phyloP scores from a whole-genome alignment of 2,888 invertebrate genomes.

The Acholoe squamosa region DNA sequence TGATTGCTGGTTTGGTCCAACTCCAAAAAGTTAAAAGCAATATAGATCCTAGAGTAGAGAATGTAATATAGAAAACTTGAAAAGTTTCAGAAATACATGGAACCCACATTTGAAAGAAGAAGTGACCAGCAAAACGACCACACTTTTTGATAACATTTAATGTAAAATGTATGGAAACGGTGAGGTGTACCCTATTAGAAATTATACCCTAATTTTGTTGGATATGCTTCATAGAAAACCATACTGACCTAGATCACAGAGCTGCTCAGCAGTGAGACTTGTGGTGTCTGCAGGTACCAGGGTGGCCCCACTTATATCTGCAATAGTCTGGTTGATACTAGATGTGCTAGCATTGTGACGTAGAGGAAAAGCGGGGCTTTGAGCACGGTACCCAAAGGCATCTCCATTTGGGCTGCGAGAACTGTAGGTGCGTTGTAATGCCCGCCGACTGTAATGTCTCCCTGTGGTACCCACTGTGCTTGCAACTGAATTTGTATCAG shows the following conservation, averaged over 20 bases:
- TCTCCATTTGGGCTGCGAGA: slow-evolving; percentile 73
- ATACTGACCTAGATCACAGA: slow-evolving; percentile 92
- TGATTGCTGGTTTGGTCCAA: too few relatives aligned
- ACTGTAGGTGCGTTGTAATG: background rate
- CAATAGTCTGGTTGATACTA: slow-evolving; percentile 12
- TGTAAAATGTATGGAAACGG: too few relatives aligned
- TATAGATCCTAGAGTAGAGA: too few relatives aligned
- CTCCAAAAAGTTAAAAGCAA: too few relatives aligned
- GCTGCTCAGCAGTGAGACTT: slow-evolving; percentile 91
- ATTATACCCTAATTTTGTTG: too few relatives aligned
- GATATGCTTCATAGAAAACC: too few relatives aligned
- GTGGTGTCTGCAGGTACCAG: slow-evolving; percentile 84
- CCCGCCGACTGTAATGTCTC: slow-evolving; percentile 13
- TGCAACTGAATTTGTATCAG: slow-evolving; percentile 17
- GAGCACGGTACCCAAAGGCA: background rate
- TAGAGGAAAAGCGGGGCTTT: slow-evolving; percentile 23
- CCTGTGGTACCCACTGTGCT: slow-evolving; percentile 17
- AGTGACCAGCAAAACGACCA: too few relatives aligned
- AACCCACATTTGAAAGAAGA: too few relatives aligned
- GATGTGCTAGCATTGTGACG: slow-evolving; percentile 38
- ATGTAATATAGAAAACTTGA: too few relatives aligned
- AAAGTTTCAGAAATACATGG: too few relatives aligned
- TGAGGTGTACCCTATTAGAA: too few relatives aligned
- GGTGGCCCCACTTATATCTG: slow-evolving; percentile 74
- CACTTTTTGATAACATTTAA: too few relatives aligned